Evolutionary conservation across 2,797 vertebrate genomes (phyloP), one percentile per base, ranked within the genome.

Genomic region (Paratrypauchen microcephalus): DNA sequence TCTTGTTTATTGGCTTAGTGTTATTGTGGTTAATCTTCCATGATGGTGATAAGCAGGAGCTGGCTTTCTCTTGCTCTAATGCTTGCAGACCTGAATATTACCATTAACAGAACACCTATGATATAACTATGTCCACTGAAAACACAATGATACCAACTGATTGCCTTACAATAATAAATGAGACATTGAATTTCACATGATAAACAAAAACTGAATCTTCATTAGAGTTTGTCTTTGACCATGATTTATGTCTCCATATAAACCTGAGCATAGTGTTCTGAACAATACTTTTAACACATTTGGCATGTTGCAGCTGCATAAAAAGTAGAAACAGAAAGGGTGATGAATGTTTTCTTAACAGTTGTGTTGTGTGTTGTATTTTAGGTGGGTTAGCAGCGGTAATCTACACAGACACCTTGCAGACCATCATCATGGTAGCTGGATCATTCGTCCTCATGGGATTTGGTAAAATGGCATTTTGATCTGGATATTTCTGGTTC

Each of bases 361-460:
- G 15, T n/a, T 50, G 18, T 50, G 47, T 6, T 28, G 12, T 13
- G 30, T 23, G 18, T 66, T 80, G 41, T 71, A 21, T 61, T 54
- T 24, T 81, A 99, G 97, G 97, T 80, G 97, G 97, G 55, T 80
- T 99, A 74, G 95, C 97, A 48, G 96, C 97, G 1, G 97, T 99
- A 73, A 99, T 99, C 85, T 99, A 99, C 92, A 99, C 97, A 6
- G 97, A 99, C 80, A 96, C 97, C 0, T 79, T 99, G 45, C 97
- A 99, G 83, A 96, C 96, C 0, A 1, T 95, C 78, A 96, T 98
- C 87, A 98, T 99, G 96, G n/a, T 99, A 13, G 73, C 95, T 21
- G 97, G 97, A 24, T 96, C 97, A 36, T 94, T 97, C 77, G 94
- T 98, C 79, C 96, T 99, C 4, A 94, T 94, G 92, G 94, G 94